Conservation (phyloP, 2,113 vertebrate genomes). For the Pollachius pollachius region DNA sequence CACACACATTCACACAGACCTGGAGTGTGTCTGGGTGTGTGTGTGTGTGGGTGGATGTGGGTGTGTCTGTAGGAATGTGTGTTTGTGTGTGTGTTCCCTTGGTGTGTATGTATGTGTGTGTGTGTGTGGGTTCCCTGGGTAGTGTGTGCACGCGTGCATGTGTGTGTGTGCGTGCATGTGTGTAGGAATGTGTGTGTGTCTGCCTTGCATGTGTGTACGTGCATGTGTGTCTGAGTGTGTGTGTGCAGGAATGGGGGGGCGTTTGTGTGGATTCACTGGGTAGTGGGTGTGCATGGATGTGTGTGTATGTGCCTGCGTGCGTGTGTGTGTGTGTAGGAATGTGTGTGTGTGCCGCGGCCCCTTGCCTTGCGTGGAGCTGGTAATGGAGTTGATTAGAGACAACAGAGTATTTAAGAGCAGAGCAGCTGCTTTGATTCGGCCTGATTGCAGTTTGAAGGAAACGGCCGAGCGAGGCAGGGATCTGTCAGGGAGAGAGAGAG, state of each 20-base stretch:
- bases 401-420: constrained; percentile 65
- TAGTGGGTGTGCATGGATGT: no score
- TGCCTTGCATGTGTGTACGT: background rate
- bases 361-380: constrained; percentile 43
- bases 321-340: constrained; percentile 4
- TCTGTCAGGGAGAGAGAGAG: constrained; percentile 62
- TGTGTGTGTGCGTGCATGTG: background rate
- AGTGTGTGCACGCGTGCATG: no score
- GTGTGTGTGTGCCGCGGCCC: constrained; percentile 7
- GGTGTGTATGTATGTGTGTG: no score
- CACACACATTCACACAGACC: no score
- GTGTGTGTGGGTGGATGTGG: no score
- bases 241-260: constrained; percentile 12
- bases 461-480: constrained; percentile 67
- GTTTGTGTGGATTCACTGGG: background rate
- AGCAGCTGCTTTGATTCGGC: constrained; percentile 76
- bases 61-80: no score
- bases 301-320: background rate
- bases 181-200: constrained; percentile 6
- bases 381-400: constrained; percentile 76
- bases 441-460: constrained; percentile 74
- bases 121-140: no score
- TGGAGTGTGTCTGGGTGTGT: background rate
- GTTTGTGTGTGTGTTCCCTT: background rate
- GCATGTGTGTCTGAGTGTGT: background rate